These are phyloP conservation scores for Scomberomorus guttatus DNA, from an alignment of 2,797 vertebrate species.

Conservation along the genomic window DNA sequence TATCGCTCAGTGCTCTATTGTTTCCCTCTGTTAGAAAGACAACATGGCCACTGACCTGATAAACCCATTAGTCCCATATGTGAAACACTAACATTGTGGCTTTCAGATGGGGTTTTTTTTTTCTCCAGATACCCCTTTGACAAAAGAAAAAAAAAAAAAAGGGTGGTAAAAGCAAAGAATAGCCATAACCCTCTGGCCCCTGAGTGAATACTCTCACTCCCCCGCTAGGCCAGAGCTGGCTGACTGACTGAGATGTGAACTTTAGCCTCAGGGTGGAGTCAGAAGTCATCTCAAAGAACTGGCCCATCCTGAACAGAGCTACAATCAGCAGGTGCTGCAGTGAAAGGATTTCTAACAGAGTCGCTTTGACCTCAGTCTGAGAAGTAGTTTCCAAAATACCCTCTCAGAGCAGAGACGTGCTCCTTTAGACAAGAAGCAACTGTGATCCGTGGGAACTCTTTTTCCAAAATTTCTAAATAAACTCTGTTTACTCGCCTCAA, in stretches of 20 bases:
- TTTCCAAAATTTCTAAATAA: slow-evolving; percentile 13
- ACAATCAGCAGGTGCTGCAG: slow-evolving; percentile 14
- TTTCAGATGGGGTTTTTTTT: neutral
- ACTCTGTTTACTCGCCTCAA: neutral
- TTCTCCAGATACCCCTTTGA: neutral
- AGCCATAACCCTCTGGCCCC: slow-evolving; percentile 1
- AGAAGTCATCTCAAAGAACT: slow-evolving; percentile 35
- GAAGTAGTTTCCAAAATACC: slow-evolving; percentile 32
- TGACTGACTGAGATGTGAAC: slow-evolving; percentile 37
- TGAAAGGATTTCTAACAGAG: slow-evolving; percentile 24
- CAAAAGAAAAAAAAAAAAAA: slow-evolving; percentile 22
- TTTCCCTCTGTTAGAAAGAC: slow-evolving; percentile 18
- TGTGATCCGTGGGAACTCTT: slow-evolving; percentile 1
- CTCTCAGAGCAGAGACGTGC: slow-evolving; percentile 4
- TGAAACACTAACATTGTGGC: neutral
- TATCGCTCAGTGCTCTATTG: neutral
- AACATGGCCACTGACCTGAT: slow-evolving; percentile 1
- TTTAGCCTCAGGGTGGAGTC: slow-evolving; percentile 43
- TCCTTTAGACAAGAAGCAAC: slow-evolving; percentile 9
- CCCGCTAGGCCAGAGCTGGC: neutral
- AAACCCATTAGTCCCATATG: neutral
- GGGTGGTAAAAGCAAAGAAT: slow-evolving; percentile 13
- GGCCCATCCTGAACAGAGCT: slow-evolving; percentile 13
- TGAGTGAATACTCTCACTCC: slow-evolving; percentile 24
- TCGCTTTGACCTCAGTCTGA: slow-evolving; percentile 15